These are phyloP conservation scores for Sphaerophoria rueppellii DNA, from an alignment of 2,888 invertebrate species.

Conservation along the genomic window DNA sequence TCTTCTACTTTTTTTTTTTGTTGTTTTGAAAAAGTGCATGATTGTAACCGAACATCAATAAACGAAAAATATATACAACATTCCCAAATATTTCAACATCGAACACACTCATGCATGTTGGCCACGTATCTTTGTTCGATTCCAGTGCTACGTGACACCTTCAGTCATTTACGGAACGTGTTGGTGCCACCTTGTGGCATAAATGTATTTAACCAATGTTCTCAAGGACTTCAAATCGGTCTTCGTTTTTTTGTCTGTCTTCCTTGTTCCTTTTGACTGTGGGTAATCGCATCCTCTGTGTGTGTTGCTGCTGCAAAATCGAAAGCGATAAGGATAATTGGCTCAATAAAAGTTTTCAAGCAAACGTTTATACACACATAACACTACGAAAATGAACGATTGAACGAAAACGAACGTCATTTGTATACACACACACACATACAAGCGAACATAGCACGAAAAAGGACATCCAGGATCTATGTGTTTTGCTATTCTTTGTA, in stretches of 20 bases:
- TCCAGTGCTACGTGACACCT: conserved; percentile 62
- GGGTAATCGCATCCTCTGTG: not conserved
- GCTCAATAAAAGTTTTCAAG: conserved; percentile 80
- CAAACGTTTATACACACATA: conserved; percentile 65
- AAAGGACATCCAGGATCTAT: not conserved
- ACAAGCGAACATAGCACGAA: not conserved
- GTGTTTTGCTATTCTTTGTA: conserved; percentile 4
- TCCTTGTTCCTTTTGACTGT: not conserved
- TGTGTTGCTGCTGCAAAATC: conserved; percentile 63
- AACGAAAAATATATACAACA: conserved; percentile 1
- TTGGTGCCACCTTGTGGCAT: conserved; percentile 65
- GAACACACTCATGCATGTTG: conserved; percentile 44
- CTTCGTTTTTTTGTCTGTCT: conserved; percentile 6
- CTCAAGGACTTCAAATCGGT: conserved; percentile 31
- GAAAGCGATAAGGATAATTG: conserved; percentile 80
- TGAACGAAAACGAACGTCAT: conserved; percentile 5
- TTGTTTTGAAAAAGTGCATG: conserved; percentile 75
- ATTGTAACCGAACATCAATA: conserved; percentile 84
- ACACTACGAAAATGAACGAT: conserved; percentile 49
- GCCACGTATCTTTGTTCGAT: conserved; percentile 61
- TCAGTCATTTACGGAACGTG: conserved; percentile 62
- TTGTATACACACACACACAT: not conserved
- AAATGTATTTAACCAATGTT: conserved; percentile 56
- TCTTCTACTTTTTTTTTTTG: no score
- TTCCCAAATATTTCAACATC: conserved; percentile 35